Evolutionary conservation across 1,140 invertebrate genomes (phyloP).

Genomic region (Drosophila subobscura): DNA sequence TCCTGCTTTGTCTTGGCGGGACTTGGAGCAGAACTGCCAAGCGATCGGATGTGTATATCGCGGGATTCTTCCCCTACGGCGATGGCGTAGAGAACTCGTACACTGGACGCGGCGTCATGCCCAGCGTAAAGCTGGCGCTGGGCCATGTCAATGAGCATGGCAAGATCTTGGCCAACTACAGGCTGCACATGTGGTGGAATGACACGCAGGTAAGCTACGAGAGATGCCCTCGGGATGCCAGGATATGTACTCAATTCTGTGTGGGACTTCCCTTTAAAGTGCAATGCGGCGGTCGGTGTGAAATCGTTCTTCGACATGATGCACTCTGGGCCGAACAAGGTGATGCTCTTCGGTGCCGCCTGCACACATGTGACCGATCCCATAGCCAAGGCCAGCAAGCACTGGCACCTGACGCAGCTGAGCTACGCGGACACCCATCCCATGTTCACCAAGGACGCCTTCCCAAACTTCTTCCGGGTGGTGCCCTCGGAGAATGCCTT

Average conservation of each 20-base stretch:
- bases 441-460: conserved; percentile 97
- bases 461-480: conserved; percentile 98
- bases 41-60: conserved; percentile 91
- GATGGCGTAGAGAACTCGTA: conserved; percentile 89
- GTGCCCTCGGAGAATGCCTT: conserved; percentile 98
- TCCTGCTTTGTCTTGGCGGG: conserved; percentile 31
- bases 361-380: conserved; percentile 98
- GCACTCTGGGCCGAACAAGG: conserved; percentile 94
- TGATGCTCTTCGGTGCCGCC: conserved; percentile 98
- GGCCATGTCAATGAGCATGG: conserved; percentile 96
- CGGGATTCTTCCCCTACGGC: conserved; percentile 95
- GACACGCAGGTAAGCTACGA: conserved; percentile 92
- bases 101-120: conserved; percentile 94
- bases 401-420: conserved; percentile 98
- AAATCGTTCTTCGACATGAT: conserved; percentile 99
- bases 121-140: conserved; percentile 95
- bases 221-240: neutral
- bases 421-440: conserved; percentile 99
- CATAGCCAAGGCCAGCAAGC: conserved; percentile 98
- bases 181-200: conserved; percentile 97
- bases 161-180: conserved; percentile 92
- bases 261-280: conserved; percentile 87
- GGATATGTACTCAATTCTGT: neutral
- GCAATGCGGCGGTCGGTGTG: conserved; percentile 98
- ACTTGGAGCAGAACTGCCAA: conserved; percentile 62